A percentile compares a stretch with the other conserved stretches of the same genome.
These are phyloP conservation scores for Ormyrus rosae DNA, from an alignment of 2,888 invertebrate genomes.

Conservation along the genomic window DNA sequence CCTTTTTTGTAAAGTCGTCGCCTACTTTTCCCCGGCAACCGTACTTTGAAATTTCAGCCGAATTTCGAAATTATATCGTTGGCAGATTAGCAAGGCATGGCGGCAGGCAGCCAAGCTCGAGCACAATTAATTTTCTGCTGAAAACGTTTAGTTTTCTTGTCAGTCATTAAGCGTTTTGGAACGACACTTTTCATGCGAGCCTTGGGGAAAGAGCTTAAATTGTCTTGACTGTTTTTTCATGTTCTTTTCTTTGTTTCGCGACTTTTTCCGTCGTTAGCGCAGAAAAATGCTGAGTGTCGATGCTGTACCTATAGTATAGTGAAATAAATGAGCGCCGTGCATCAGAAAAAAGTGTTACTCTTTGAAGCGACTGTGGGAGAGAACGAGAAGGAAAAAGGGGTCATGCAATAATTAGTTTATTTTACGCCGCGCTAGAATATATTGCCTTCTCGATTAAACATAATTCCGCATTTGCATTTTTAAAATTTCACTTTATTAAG, in stretches of 20 bases:
- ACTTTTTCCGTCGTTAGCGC: constrained; percentile 36
- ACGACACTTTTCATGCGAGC: constrained; percentile 38
- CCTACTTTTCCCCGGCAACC: not conserved
- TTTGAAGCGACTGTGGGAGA: not conserved
- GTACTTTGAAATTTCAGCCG: constrained; percentile 28
- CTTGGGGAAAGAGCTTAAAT: constrained; percentile 20
- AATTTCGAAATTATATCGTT: constrained; percentile 41
- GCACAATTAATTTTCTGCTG: constrained; percentile 65
- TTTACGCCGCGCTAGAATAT: too few species aligned
- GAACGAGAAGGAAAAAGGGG: not conserved
- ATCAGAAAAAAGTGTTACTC: too few species aligned
- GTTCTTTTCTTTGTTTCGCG: constrained; percentile 38
- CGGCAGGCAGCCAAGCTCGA: constrained; percentile 35
- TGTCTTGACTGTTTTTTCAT: constrained; percentile 21
- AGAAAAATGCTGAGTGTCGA: constrained; percentile 49
- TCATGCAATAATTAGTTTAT: constrained; percentile 16
- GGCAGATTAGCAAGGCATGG: constrained; percentile 7
- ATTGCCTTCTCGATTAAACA: too few species aligned
- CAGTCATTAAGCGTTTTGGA: constrained; percentile 62
- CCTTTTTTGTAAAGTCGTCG: not conserved
- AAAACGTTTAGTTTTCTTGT: constrained; percentile 67
- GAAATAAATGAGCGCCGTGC: constrained; percentile 31
- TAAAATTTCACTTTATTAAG: too few species aligned
- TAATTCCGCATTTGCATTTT: too few species aligned
- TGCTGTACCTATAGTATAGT: constrained; percentile 5